These are phyloP conservation scores for Atherinosoma microstoma DNA, from an alignment of 2,797 vertebrate species.

Conservation along the genomic window DNA sequence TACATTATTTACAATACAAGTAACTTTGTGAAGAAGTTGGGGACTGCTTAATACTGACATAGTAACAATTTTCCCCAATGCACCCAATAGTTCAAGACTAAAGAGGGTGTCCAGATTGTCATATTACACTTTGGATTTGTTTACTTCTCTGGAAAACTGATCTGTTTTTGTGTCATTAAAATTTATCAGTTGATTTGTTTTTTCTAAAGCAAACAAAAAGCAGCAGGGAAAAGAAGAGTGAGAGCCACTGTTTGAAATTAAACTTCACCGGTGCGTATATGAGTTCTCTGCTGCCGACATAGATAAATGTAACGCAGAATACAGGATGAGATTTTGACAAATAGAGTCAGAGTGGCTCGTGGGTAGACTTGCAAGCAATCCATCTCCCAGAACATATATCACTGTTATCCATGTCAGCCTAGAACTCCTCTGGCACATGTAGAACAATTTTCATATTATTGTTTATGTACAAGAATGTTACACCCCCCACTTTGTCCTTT, in stretches of 20 bases:
- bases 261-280: conserved; percentile 47
- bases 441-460: conserved; percentile 88
- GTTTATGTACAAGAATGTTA: conserved; percentile 53
- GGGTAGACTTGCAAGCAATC: conserved; percentile 78
- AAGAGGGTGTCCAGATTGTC: conserved; percentile 12
- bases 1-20: background rate
- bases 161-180: conserved; percentile 32
- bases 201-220: conserved; percentile 41
- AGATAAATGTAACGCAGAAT: conserved; percentile 70
- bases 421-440: conserved; percentile 61
- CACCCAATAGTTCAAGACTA: conserved; percentile 23
- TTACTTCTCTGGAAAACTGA: conserved; percentile 17
- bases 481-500: conserved; percentile 62
- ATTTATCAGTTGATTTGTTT: conserved; percentile 30
- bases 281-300: conserved; percentile 40
- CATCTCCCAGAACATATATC: conserved; percentile 89
- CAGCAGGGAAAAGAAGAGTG: conserved; percentile 24
- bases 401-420: conserved; percentile 83
- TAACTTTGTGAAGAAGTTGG: background rate
- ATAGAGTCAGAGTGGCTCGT: conserved; percentile 69
- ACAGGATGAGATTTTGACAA: conserved; percentile 74
- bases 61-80: background rate
- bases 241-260: conserved; percentile 58
- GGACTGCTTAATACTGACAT: background rate
- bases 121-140: conserved; percentile 1